A percentile compares a stretch with the other conserved stretches of the same genome.
Evolutionary conservation across 2,797 vertebrate species (phyloP).

Genomic region (Bovichtus variegatus): DNA sequence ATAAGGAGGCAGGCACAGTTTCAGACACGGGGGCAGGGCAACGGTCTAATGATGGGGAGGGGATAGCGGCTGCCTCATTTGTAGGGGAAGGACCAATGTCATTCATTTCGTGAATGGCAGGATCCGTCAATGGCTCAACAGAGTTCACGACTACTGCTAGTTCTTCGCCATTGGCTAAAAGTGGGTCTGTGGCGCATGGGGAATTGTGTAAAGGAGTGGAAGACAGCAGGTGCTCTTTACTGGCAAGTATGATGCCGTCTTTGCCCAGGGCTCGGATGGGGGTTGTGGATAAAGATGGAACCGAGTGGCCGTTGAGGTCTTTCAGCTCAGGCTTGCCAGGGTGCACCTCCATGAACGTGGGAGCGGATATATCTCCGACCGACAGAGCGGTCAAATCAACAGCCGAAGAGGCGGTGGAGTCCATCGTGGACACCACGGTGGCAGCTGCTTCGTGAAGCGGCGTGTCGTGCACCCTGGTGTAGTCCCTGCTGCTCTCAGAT

Average conservation of each 20-base stretch:
- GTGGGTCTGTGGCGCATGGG: slow-evolving; percentile 62
- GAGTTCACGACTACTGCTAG: slow-evolving; percentile 28
- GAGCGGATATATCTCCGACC: slow-evolving; percentile 24
- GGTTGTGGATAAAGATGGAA: slow-evolving; percentile 30
- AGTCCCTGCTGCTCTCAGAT: slow-evolving; percentile 92
- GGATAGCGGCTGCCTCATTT: slow-evolving; percentile 12
- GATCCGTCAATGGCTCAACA: slow-evolving; percentile 8
- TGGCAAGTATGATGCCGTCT: slow-evolving; percentile 43
- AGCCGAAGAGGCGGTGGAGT: slow-evolving; percentile 89
- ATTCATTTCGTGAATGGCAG: slow-evolving; percentile 18
- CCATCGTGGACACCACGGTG: slow-evolving; percentile 86
- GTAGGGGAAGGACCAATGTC: slow-evolving; percentile 32
- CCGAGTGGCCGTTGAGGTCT: slow-evolving; percentile 66
- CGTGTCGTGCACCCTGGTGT: slow-evolving; percentile 89
- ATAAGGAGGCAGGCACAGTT: slow-evolving; percentile 37
- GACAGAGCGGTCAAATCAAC: slow-evolving; percentile 66
- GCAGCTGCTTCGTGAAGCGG: slow-evolving; percentile 82
- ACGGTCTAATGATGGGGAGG: slow-evolving; percentile 37
- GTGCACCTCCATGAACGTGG: slow-evolving; percentile 47
- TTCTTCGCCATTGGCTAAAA: slow-evolving; percentile 64
- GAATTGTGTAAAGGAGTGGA: slow-evolving; percentile 70
- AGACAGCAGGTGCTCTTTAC: slow-evolving; percentile 67
- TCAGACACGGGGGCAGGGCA: slow-evolving; percentile 25
- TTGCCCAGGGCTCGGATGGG: slow-evolving; percentile 32
- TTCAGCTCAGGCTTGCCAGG: slow-evolving; percentile 31